A percentile compares a stretch with the other conserved stretches of the same genome.
Conservation (phyloP, 2,113 vertebrate genomes). For the Siniperca knerii region DNA sequence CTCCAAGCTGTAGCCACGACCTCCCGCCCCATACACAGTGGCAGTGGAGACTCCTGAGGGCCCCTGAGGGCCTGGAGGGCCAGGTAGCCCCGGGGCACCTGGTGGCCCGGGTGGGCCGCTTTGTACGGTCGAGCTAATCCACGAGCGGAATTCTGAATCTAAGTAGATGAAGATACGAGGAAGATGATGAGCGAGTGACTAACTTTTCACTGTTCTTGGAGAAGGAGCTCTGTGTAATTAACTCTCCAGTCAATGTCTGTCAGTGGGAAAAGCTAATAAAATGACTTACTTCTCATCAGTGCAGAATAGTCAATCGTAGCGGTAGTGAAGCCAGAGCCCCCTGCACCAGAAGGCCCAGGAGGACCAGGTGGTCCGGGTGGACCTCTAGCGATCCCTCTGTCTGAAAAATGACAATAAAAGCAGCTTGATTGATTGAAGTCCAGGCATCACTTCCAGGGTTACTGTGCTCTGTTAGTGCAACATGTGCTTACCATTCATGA, state of each 20-base stretch:
- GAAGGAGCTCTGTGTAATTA: neutral
- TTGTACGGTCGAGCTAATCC: constrained; percentile 60
- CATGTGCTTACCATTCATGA: constrained; percentile 87
- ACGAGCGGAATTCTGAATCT: constrained; percentile 75
- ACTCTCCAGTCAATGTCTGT: neutral
- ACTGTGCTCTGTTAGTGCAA: neutral
- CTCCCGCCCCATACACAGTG: constrained; percentile 57
- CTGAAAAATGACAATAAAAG: constrained; percentile 61
- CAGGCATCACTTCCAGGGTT: neutral
- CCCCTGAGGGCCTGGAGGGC: constrained; percentile 80
- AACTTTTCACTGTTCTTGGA: neutral
- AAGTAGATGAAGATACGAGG: neutral
- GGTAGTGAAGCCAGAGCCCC: constrained; percentile 26
- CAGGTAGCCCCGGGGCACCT: constrained; percentile 81
- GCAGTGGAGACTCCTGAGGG: constrained; percentile 77
- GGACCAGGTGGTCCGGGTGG: constrained; percentile 89
- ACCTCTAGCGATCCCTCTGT: constrained; percentile 84
- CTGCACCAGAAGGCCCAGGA: constrained; percentile 46
- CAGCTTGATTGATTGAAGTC: neutral
- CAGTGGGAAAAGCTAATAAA: neutral
- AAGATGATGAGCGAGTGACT: neutral
- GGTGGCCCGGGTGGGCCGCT: constrained; percentile 79
- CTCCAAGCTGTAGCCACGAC: constrained; percentile 84
- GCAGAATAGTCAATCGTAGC: constrained; percentile 70
- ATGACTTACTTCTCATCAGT: constrained; percentile 68